A percentile compares a stretch with the other conserved stretches of the same genome.
These are phyloP conservation scores for Ophiothrix spiculata DNA, from an alignment of 35 echinoderm and acorn worm species.

Conservation along the genomic window DNA sequence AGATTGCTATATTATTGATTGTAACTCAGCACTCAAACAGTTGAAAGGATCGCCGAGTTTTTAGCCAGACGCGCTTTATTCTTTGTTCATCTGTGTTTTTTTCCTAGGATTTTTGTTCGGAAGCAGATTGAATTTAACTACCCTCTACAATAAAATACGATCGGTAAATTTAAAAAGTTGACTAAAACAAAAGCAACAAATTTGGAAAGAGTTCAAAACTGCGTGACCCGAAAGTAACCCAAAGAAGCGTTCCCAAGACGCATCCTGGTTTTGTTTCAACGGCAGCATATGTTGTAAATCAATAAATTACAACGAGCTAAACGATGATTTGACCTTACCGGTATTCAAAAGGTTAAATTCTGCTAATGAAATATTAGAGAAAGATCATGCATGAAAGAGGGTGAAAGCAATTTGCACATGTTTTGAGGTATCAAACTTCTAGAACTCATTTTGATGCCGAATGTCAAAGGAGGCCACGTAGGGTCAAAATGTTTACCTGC, in stretches of 20 bases:
- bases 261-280: not conserved
- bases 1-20: too few species aligned
- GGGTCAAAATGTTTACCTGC: conserved; percentile 14
- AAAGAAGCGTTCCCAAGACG: not conserved
- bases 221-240: not conserved
- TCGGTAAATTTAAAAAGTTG: too few species aligned
- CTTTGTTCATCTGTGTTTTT: too few species aligned
- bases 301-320: not conserved
- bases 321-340: not conserved
- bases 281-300: not conserved
- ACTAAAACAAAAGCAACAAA: not conserved
- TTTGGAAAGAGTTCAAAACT: not conserved
- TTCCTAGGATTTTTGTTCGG: too few species aligned
- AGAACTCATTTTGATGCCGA: not conserved
- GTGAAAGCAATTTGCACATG: conserved; percentile 1
- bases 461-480: not conserved
- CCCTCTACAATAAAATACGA: too few species aligned
- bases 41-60: too few species aligned
- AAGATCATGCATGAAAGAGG: not conserved
- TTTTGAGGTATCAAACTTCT: not conserved
- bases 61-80: too few species aligned
- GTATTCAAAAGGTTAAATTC: not conserved
- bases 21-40: too few species aligned
- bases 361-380: not conserved
- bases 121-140: too few species aligned